Conservation (phyloP, 2,797 vertebrate species). For the Gymnopithys bicolor region DNA sequence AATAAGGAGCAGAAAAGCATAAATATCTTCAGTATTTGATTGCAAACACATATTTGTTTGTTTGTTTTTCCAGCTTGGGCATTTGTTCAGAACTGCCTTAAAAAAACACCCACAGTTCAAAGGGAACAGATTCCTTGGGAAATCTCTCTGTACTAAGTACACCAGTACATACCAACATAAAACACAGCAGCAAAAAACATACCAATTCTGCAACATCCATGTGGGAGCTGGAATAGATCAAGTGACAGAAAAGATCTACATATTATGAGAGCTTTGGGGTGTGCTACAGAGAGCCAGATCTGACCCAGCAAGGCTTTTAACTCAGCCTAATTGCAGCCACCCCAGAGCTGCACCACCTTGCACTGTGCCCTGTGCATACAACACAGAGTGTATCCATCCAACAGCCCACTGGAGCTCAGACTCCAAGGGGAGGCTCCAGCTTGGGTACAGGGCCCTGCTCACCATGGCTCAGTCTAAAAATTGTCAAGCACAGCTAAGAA, state of each 20-base stretch:
- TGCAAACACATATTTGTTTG: not conserved
- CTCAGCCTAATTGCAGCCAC: not conserved
- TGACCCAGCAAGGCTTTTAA: not conserved
- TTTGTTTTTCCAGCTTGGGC: not conserved
- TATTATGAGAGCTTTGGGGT: not conserved
- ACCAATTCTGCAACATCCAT: not conserved
- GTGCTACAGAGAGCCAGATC: not conserved
- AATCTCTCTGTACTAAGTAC: not conserved
- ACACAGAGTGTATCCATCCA: accelerated
- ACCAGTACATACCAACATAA: not conserved
- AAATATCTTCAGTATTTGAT: not conserved
- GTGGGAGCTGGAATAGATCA: not conserved
- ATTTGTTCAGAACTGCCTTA: not conserved
- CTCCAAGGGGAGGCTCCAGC: not conserved
- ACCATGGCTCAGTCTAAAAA: accelerated
- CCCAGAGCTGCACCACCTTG: not conserved
- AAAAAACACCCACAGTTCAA: not conserved
- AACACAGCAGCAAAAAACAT: not conserved
- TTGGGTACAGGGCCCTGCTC: not conserved
- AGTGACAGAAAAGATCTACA: not conserved
- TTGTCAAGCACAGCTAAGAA: not conserved
- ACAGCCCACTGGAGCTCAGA: accelerated
- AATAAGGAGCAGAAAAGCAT: not conserved
- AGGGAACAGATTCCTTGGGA: not conserved
- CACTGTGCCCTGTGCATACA: accelerated